Evolutionary conservation across 1,140 invertebrate species (phyloP).

Genomic region (Alviniconcha marisindica): DNA sequence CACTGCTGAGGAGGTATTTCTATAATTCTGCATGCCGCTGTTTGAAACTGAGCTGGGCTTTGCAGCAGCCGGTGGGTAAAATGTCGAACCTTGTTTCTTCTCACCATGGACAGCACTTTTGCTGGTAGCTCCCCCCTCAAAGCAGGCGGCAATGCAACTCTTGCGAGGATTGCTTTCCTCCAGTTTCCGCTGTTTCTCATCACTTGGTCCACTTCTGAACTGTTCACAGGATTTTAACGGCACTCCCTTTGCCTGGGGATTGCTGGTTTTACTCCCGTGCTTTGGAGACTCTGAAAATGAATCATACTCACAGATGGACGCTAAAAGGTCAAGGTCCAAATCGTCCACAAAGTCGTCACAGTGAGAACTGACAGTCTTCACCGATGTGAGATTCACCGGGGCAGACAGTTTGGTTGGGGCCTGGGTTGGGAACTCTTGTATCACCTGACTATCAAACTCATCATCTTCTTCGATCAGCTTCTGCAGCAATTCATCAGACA

Average conservation of each 20-base stretch:
- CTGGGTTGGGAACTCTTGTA: conserved; percentile 26
- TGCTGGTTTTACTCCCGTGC: neutral
- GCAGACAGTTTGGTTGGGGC: neutral
- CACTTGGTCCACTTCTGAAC: neutral
- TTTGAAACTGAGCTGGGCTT: neutral
- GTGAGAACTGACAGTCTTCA: neutral
- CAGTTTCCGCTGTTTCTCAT: neutral
- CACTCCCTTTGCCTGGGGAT: neutral
- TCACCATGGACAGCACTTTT: neutral
- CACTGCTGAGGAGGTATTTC: neutral
- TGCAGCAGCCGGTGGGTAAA: too few species aligned
- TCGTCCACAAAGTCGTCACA: conserved; percentile 11
- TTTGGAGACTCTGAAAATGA: neutral
- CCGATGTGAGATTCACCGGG: neutral
- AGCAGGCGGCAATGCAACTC: neutral
- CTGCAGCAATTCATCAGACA: conserved; percentile 65
- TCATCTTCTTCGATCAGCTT: conserved; percentile 63
- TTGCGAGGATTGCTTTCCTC: neutral
- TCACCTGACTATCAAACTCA: conserved; percentile 58
- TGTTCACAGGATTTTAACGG: too few species aligned
- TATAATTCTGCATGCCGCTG: neutral
- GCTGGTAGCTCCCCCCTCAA: too few species aligned
- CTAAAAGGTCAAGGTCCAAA: neutral
- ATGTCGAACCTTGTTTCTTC: neutral
- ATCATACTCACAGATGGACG: conserved; percentile 9